phyloP scores from a whole-genome alignment of 37 sponge, comb jelly and placozoan genomes.

The Ephydatia muelleri region DNA sequence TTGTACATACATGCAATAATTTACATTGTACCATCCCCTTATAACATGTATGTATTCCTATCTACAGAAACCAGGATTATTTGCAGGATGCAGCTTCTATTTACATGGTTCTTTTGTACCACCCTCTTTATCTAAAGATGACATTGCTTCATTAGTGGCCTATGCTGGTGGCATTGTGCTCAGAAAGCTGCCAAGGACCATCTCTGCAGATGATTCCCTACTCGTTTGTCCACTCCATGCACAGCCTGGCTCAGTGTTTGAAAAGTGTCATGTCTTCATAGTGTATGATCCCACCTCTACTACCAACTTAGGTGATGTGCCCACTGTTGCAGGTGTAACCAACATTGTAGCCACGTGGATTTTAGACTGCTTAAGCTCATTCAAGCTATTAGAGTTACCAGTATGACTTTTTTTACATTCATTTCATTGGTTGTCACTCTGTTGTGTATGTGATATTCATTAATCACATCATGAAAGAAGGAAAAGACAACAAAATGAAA shows the following conservation, averaged over 20 bases:
- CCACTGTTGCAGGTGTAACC: neutral
- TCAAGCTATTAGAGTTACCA: constrained; percentile 20
- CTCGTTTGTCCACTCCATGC: constrained; percentile 37
- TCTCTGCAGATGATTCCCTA: neutral
- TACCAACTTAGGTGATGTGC: neutral
- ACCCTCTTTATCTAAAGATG: constrained; percentile 49
- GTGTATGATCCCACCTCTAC: neutral
- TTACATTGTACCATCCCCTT: too few relatives aligned
- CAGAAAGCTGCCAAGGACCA: constrained; percentile 24
- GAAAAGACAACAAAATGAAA: neutral
- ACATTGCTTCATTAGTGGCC: constrained; percentile 31
- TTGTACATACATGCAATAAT: too few relatives aligned
- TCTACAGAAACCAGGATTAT: constrained; percentile 63
- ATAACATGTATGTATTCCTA: neutral
- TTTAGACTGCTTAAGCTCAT: constrained; percentile 44
- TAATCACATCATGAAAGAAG: neutral
- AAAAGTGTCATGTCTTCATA: constrained; percentile 2
- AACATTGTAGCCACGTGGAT: constrained; percentile 33
- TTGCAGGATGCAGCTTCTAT: constrained; percentile 79
- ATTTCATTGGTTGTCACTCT: too few relatives aligned
- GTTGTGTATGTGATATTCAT: neutral
- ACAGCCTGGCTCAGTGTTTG: neutral
- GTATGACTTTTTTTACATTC: too few relatives aligned
- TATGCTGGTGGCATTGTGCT: constrained; percentile 55
- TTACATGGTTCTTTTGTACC: constrained; percentile 38